Evolutionary conservation across 1,140 invertebrate species (phyloP).

Genomic region (Eueides isabella): DNA sequence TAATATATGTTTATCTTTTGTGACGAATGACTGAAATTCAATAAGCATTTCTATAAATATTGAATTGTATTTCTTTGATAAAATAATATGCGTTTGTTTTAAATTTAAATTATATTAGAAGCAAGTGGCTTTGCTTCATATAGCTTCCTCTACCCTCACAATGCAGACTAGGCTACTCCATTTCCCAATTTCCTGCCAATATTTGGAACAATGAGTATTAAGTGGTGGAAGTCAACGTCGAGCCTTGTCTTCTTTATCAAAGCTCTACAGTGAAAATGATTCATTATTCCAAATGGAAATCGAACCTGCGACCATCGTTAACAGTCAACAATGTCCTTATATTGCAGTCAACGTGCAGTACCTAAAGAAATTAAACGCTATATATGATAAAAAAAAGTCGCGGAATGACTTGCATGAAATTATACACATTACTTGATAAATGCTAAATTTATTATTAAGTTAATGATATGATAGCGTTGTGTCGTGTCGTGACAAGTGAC

Average conservation of each 20-base stretch:
- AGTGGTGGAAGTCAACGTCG: background rate
- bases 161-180: background rate
- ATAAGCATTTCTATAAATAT: no score
- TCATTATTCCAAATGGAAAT: background rate
- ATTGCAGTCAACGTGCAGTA: no score
- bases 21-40: no score
- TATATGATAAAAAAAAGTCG: background rate
- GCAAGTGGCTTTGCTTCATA: no score
- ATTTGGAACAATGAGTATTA: background rate
- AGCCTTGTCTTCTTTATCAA: background rate
- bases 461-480: background rate
- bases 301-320: background rate
- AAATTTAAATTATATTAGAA: no score
- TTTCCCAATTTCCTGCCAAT: background rate
- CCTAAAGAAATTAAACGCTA: background rate
- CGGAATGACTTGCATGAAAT: constrained; percentile 2
- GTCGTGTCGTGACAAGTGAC: background rate
- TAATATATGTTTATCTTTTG: no score
- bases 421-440: background rate
- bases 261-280: background rate
- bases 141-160: no score
- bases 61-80: no score
- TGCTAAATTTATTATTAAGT: background rate
- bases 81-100: no score
- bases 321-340: background rate